These are phyloP conservation scores for Ctena decussata DNA, from an alignment of 2,888 invertebrate species.

Conservation along the genomic window DNA sequence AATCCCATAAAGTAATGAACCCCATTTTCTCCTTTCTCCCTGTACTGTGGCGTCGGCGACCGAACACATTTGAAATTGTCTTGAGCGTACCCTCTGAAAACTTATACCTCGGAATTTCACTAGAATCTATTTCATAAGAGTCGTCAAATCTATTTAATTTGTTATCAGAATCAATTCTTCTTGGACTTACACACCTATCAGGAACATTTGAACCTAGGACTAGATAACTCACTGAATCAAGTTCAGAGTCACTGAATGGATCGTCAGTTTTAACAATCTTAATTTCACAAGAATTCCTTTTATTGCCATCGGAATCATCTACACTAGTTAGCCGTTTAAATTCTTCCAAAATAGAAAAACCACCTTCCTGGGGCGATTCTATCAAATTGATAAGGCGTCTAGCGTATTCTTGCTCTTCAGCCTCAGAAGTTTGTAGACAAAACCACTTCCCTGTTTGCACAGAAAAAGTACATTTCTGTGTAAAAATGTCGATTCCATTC, in stretches of 20 bases:
- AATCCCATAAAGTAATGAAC: constrained; percentile 62
- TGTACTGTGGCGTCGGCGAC: constrained; percentile 25
- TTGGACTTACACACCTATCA: not conserved
- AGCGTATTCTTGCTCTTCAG: constrained; percentile 25
- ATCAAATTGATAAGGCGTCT: constrained; percentile 41
- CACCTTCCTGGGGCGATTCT: constrained; percentile 56
- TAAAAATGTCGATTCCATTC: constrained; percentile 62
- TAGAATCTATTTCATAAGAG: constrained; percentile 26
- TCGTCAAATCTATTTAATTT: not conserved
- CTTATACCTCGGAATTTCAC: constrained; percentile 56
- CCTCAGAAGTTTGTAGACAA: constrained; percentile 38
- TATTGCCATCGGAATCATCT: constrained; percentile 12
- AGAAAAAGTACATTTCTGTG: constrained; percentile 54
- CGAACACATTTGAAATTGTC: constrained; percentile 49
- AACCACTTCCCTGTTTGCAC: constrained; percentile 57
- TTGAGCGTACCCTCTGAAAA: constrained; percentile 59
- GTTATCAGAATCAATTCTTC: not conserved
- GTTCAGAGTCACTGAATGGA: not conserved
- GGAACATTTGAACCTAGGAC: not conserved
- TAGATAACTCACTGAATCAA: not conserved
- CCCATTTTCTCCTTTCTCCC: constrained; percentile 36
- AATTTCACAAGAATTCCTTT: constrained; percentile 24
- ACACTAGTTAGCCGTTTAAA: constrained; percentile 36
- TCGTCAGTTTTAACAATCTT: not conserved
- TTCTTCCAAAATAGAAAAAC: constrained; percentile 54